Percentiles rank a stretch among this genome's conserved stretches.
phyloP scores from a whole-genome alignment of 2,113 vertebrate genomes.

The Prochilodus magdalenae region DNA sequence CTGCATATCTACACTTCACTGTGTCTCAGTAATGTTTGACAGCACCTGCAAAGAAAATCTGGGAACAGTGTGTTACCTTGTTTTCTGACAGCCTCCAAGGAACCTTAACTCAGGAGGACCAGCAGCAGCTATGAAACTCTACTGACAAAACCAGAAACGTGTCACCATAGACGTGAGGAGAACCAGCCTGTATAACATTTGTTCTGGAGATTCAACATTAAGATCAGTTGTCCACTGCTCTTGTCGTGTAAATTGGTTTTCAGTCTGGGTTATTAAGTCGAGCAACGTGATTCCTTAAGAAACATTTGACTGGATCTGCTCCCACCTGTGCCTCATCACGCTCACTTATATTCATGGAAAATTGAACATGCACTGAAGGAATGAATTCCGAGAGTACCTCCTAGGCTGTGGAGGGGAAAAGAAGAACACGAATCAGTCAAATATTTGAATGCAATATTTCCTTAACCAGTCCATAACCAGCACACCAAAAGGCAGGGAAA shows the following conservation, averaged over 20 bases:
- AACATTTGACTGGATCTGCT: not conserved
- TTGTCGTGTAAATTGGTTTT: not conserved
- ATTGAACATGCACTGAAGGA: not conserved
- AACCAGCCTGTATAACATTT: not conserved
- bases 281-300: not conserved
- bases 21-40: slow-evolving; percentile 27
- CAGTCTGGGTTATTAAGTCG: not conserved
- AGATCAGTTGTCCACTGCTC: not conserved
- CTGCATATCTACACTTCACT: not conserved
- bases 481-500: not conserved
- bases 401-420: not conserved
- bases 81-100: not conserved
- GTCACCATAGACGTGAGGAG: not conserved
- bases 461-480: not conserved
- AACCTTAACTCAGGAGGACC: not conserved
- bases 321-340: not conserved
- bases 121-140: not conserved
- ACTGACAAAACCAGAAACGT: not conserved
- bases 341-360: not conserved
- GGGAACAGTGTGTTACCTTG: not conserved
- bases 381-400: not conserved
- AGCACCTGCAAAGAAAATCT: not conserved
- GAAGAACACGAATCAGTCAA: not conserved
- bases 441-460: not conserved
- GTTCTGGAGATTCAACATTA: not conserved